Percentiles rank a stretch among this genome's conserved stretches.
phyloP scores from a whole-genome alignment of 1,140 invertebrate species.

The Caenorhabditis brenneri region DNA sequence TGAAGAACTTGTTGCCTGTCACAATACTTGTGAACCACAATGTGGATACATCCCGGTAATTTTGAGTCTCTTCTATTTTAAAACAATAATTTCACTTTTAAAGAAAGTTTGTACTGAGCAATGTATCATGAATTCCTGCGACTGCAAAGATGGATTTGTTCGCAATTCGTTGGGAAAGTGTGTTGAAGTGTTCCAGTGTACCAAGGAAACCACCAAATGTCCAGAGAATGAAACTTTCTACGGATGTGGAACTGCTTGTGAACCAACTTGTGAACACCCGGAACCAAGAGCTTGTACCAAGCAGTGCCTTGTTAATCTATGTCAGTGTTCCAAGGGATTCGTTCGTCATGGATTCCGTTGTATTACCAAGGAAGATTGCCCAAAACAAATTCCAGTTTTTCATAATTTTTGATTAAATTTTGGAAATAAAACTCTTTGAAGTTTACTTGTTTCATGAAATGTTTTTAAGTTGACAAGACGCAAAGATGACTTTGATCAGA shows the following conservation, averaged over 20 bases:
- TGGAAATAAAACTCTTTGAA: background rate
- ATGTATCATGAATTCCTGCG: slow-evolving; percentile 5
- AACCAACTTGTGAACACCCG: slow-evolving; percentile 5
- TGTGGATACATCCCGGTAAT: background rate
- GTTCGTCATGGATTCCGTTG: slow-evolving; percentile 49
- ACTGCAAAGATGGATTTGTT: slow-evolving; percentile 16
- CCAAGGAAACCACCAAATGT: slow-evolving; percentile 26
- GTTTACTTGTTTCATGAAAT: too few relatives aligned
- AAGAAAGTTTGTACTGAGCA: slow-evolving; percentile 27
- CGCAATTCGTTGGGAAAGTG: slow-evolving; percentile 4
- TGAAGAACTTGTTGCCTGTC: background rate
- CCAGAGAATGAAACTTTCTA: slow-evolving; percentile 6
- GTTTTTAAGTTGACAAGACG: too few relatives aligned
- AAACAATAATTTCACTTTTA: background rate
- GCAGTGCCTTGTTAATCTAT: slow-evolving; percentile 50
- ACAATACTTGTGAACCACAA: slow-evolving; percentile 33
- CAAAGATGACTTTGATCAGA: too few relatives aligned
- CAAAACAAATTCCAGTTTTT: background rate
- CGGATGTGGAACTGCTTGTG: slow-evolving; percentile 5
- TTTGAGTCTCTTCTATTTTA: too few relatives aligned
- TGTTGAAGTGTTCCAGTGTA: background rate
- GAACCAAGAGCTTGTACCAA: slow-evolving; percentile 25
- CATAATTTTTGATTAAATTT: background rate
- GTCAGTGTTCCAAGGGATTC: slow-evolving; percentile 50
- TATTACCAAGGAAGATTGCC: slow-evolving; percentile 40